These are phyloP conservation scores for Tetranychus cinnabarinus DNA, from an alignment of 1,140 invertebrate species.

Conservation along the genomic window DNA sequence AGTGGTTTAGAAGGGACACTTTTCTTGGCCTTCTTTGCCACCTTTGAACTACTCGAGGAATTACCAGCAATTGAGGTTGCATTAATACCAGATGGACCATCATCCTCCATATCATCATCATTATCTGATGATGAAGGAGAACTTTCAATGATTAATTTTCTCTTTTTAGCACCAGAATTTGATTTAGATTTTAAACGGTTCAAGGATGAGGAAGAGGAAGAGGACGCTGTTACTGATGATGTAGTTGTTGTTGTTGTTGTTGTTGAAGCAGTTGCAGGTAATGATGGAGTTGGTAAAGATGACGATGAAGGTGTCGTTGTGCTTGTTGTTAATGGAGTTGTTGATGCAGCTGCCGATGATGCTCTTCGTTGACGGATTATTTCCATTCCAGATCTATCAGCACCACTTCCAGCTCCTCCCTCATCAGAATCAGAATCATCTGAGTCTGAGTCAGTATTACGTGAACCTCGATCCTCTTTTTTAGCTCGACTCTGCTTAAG, in stretches of 20 bases:
- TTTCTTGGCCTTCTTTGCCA: neutral
- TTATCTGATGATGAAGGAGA: constrained; percentile 3
- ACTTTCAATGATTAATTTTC: constrained; percentile 11
- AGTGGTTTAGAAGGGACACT: neutral
- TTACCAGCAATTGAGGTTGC: too few relatives aligned
- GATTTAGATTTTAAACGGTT: neutral
- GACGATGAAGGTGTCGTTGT: neutral
- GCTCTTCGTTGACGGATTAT: constrained; percentile 2
- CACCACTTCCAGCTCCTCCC: constrained; percentile 1
- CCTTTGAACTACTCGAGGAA: neutral
- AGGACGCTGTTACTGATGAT: too few relatives aligned
- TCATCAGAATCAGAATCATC: constrained; percentile 2
- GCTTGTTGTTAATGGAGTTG: neutral
- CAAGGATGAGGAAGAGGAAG: neutral
- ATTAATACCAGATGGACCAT: neutral
- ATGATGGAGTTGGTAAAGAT: neutral
- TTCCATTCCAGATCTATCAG: constrained; percentile 2
- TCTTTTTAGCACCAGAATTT: constrained; percentile 6
- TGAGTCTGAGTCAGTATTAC: constrained; percentile 12
- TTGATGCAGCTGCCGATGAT: neutral
- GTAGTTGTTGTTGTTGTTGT: too few relatives aligned
- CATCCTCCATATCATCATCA: neutral
- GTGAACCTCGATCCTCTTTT: constrained; percentile 10
- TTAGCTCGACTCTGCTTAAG: constrained; percentile 42
- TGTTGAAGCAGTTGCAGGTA: neutral